Conservation (phyloP, 2,113 vertebrate genomes). For the Orcinus orca region DNA sequence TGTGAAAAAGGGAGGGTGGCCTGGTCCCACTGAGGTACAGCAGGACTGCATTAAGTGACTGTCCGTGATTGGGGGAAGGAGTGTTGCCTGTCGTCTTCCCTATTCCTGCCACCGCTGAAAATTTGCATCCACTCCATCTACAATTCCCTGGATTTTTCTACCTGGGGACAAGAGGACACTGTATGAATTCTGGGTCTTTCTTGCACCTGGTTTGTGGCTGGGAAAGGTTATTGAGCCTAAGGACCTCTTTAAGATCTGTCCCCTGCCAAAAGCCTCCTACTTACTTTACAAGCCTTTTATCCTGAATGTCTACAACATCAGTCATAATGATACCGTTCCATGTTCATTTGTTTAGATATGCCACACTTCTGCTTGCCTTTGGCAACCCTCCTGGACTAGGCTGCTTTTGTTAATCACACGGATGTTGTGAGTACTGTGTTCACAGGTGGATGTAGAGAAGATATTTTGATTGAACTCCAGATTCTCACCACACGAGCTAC, state of each 20-base stretch:
- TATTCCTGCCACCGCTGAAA: neutral
- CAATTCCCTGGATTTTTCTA: neutral
- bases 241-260: neutral
- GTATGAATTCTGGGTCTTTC: neutral
- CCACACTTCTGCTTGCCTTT: constrained; percentile 5
- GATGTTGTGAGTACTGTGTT: constrained; percentile 58
- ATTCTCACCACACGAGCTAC: constrained; percentile 43
- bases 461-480: constrained; percentile 61
- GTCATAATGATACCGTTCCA: constrained; percentile 62
- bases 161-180: neutral
- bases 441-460: constrained; percentile 54
- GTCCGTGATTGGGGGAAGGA: neutral
- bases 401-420: constrained; percentile 57
- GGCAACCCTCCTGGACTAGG: constrained; percentile 54
- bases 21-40: neutral
- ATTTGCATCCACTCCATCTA: neutral
- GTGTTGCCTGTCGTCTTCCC: neutral
- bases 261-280: constrained; percentile 18
- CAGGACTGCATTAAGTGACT: neutral
- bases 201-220: neutral
- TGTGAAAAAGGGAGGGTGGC: neutral
- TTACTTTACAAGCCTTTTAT: constrained; percentile 49
- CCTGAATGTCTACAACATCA: constrained; percentile 41
- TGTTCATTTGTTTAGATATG: constrained; percentile 53
- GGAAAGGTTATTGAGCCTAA: neutral